Percentiles rank a stretch among this genome's conserved stretches.
Conservation (phyloP, 2,888 invertebrate genomes). For the Diarsia dahlii region DNA sequence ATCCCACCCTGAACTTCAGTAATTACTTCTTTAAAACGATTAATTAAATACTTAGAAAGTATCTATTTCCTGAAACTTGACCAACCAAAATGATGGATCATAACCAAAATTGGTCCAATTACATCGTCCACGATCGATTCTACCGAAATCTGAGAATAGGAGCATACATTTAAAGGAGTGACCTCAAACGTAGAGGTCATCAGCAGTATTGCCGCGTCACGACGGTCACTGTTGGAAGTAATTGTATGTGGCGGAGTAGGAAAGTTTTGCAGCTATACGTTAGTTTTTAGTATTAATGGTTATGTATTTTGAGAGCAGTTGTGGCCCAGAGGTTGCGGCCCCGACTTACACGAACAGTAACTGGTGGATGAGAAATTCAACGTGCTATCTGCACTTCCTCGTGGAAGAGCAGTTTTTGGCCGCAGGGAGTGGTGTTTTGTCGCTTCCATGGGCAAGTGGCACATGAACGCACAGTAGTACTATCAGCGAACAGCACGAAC, state of each 20-base stretch:
- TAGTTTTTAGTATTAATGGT: constrained; percentile 29
- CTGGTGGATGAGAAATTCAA: too few relatives aligned
- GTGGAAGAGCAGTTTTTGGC: too few relatives aligned
- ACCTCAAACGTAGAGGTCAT: constrained; percentile 48
- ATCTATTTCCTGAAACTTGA: neutral
- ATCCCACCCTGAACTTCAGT: neutral
- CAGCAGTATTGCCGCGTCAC: constrained; percentile 51
- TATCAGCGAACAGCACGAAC: too few relatives aligned
- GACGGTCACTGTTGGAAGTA: constrained; percentile 32
- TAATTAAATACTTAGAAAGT: neutral
- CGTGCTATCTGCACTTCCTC: too few relatives aligned
- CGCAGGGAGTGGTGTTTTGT: too few relatives aligned
- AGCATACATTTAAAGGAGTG: constrained; percentile 28
- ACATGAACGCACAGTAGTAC: too few relatives aligned
- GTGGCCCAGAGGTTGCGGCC: too few relatives aligned
- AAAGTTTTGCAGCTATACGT: constrained; percentile 19
- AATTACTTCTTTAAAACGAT: neutral
- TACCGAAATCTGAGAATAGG: constrained; percentile 15
- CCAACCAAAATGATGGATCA: neutral
- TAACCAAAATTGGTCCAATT: constrained; percentile 20
- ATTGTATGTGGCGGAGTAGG: constrained; percentile 49
- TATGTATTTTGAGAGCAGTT: too few relatives aligned
- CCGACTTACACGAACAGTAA: too few relatives aligned
- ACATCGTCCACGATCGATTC: constrained; percentile 7
- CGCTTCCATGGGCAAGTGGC: too few relatives aligned